phyloP scores from a whole-genome alignment of 1,140 invertebrate genomes.

The Drosophila takahashii region DNA sequence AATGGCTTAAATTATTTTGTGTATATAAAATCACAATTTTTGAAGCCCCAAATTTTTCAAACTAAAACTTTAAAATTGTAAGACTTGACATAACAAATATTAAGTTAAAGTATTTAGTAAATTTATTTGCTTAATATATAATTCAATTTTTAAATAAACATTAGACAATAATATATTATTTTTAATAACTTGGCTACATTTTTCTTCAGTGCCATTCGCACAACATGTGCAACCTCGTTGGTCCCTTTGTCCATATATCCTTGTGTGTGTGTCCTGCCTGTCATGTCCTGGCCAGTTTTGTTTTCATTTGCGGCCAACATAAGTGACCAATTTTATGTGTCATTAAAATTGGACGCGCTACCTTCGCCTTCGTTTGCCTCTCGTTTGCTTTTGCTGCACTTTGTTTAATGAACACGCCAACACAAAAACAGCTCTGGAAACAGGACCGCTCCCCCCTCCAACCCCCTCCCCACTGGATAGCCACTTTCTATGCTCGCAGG shows the following conservation, averaged over 20 bases:
- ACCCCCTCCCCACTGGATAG: neutral
- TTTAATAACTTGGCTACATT: neutral
- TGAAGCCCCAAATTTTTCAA: no score
- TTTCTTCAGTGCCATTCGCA: slow-evolving; percentile 10
- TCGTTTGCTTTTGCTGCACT: slow-evolving; percentile 60
- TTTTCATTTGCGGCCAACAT: slow-evolving; percentile 78
- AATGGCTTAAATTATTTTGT: no score
- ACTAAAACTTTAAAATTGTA: no score
- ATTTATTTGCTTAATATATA: no score
- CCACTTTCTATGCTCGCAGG: slow-evolving; percentile 13
- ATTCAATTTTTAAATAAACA: no score
- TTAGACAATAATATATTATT: neutral
- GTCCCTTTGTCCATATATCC: slow-evolving; percentile 11
- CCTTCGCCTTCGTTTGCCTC: slow-evolving; percentile 42
- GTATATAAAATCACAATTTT: no score
- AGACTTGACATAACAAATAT: no score
- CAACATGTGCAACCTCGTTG: slow-evolving; percentile 65
- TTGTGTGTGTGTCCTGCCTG: slow-evolving; percentile 46
- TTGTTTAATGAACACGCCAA: slow-evolving; percentile 64
- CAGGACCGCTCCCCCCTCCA: slow-evolving; percentile 36
- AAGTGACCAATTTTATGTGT: slow-evolving; percentile 83
- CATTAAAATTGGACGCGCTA: slow-evolving; percentile 80
- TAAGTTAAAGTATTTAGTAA: no score
- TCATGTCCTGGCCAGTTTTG: slow-evolving; percentile 80
- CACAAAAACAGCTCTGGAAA: slow-evolving; percentile 14